phyloP scores from a whole-genome alignment of 2,797 vertebrate species.

The Poliocrania exsul region DNA sequence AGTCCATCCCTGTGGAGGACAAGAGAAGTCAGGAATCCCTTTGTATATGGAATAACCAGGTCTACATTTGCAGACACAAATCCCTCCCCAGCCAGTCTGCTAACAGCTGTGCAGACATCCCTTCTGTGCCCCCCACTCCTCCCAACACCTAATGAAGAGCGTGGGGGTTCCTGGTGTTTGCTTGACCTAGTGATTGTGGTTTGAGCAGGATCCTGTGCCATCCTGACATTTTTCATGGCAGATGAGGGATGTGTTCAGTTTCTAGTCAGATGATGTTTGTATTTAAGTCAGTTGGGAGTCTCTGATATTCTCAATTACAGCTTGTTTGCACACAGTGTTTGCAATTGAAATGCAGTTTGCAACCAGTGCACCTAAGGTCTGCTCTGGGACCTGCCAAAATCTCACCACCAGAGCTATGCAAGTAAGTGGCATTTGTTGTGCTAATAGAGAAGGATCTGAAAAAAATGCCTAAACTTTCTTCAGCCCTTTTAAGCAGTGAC shows the following conservation, averaged over 20 bases:
- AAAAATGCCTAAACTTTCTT: background rate
- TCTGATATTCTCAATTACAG: conserved; percentile 47
- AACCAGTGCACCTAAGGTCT: background rate
- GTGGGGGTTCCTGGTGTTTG: background rate
- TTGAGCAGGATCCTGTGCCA: background rate
- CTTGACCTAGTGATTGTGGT: background rate
- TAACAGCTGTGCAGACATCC: background rate
- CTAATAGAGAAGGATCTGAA: conserved; percentile 15
- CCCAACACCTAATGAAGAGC: rapidly evolving
- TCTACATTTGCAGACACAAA: background rate
- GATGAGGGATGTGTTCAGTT: background rate
- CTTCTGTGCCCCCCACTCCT: background rate
- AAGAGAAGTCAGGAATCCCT: background rate
- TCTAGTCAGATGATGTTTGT: background rate
- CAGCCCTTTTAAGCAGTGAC: background rate
- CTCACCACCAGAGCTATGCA: background rate
- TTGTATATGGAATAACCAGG: background rate
- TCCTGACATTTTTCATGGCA: background rate
- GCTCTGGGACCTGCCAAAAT: background rate
- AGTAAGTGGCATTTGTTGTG: conserved; percentile 44
- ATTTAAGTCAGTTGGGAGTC: conserved; percentile 7
- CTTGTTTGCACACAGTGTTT: conserved; percentile 23
- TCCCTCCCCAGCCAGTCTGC: background rate
- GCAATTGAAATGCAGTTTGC: conserved; percentile 25
- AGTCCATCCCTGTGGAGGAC: background rate